phyloP scores from a whole-genome alignment of 37 sponge, comb jelly and placozoan species.

The Beroe ovata region DNA sequence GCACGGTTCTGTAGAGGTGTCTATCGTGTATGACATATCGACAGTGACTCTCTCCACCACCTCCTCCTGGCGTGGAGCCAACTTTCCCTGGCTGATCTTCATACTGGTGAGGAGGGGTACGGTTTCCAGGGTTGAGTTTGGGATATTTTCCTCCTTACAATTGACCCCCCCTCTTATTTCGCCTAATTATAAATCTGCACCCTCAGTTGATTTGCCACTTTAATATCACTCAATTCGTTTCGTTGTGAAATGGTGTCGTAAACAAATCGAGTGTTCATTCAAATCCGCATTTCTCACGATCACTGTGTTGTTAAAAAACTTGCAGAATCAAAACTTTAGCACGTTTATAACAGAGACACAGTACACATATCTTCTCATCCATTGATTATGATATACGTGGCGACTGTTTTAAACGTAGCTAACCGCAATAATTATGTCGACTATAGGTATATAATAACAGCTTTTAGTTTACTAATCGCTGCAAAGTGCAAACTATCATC shows the following conservation, averaged over 20 bases:
- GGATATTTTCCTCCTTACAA: background rate
- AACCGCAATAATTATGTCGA: background rate
- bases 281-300: background rate
- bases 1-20: constrained; percentile 36
- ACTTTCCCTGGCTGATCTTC: constrained; percentile 27
- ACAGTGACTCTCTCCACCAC: background rate
- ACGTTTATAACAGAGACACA: too few relatives aligned
- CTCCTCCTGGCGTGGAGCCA: background rate
- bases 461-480: too few relatives aligned
- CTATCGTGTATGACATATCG: constrained; percentile 37
- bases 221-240: background rate
- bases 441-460: too few relatives aligned
- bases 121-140: background rate
- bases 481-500: too few relatives aligned
- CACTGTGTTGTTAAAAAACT: background rate
- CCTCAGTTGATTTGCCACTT: too few relatives aligned
- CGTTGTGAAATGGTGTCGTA: too few relatives aligned
- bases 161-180: too few relatives aligned
- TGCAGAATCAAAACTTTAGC: background rate
- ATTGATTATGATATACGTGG: too few relatives aligned
- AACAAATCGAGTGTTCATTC: too few relatives aligned
- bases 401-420: background rate
- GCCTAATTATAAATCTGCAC: too few relatives aligned
- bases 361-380: too few relatives aligned
- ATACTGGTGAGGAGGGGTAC: constrained; percentile 5